These are phyloP conservation scores for Drosophila affinis DNA, from an alignment of 2,888 invertebrate genomes.

Conservation along the genomic window DNA sequence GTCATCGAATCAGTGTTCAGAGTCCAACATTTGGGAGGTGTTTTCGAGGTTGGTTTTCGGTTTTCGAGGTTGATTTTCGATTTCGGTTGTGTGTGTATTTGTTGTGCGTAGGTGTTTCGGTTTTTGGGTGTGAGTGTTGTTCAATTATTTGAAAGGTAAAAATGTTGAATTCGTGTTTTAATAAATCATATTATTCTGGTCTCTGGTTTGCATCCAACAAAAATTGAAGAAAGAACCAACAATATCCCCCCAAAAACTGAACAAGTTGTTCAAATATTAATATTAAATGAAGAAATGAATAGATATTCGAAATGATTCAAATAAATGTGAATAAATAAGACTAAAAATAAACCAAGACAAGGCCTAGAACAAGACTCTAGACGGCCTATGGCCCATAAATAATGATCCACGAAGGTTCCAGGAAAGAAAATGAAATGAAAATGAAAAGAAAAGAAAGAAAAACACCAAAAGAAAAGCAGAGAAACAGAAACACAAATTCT, in stretches of 20 bases:
- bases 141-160: slow-evolving; percentile 57
- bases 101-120: slow-evolving; percentile 24
- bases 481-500: not conserved
- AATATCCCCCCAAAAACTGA: not conserved
- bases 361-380: not conserved
- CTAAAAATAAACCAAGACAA: not conserved
- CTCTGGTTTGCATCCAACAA: slow-evolving; percentile 16
- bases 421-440: not conserved
- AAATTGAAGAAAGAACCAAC: not conserved
- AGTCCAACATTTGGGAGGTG: slow-evolving; percentile 37
- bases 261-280: not conserved
- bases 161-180: slow-evolving; percentile 67
- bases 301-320: not conserved
- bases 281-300: not conserved
- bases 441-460: not conserved
- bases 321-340: not conserved
- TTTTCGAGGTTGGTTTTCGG: slow-evolving; percentile 16
- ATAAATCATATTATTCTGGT: slow-evolving; percentile 63
- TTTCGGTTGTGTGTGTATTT: slow-evolving; percentile 23
- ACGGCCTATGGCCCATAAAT: not conserved
- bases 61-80: too few species aligned
- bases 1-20: slow-evolving; percentile 10
- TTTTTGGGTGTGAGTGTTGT: slow-evolving; percentile 44
- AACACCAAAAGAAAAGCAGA: not conserved
- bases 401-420: not conserved